Base-by-base conservation (phyloP, 2,888 invertebrate species). In the Mycalesis mineus region DNA sequence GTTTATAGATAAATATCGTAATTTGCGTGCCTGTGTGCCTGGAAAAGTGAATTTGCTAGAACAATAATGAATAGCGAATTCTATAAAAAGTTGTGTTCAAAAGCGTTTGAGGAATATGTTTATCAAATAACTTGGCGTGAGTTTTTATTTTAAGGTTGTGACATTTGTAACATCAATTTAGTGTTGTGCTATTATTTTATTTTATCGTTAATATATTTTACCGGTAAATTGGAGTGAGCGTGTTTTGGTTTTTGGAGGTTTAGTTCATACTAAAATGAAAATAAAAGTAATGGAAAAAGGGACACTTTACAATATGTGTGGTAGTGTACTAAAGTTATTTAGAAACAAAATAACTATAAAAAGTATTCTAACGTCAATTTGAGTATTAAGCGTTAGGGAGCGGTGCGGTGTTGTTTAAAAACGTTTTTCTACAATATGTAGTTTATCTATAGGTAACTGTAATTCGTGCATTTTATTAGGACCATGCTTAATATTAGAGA, bases 401-500 rank as follows among this genome's bases (percentile, higher is more conserved):
- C 7, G 28, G 28, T 28, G 8, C n/a, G n/a, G 22, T 28, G 8
- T 41, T n/a, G 3, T 52, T 42, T 52, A 52, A 15, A 29, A 40
- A 7, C 29, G 15, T 28, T 22, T 36, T 33, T 15, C 42, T 52
- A 44, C 45, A 28, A 37, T 13, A 28, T 53, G 28, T 53, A 45
- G 53, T 7, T 11, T 44, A 37, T 45, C 28, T 33, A 36, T 52
- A 47, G 6, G 15, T 47, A 57, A 39, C 51, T 15, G 31, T 52
- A 50, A 39, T 40, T 29, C 28, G 29, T 53, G 60, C 62, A 60
- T 62, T 55, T 60, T 36, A 57, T 57, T 57, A 62, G 55, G 44
- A 57, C 62, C 55, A 65, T 64, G 50, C 60, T 58, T 69, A 65
- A 60, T 61, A 71, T 68, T 72, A 72, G 63, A 75, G 66, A 71